phyloP scores from a whole-genome alignment of 2,113 vertebrate genomes.

The Cyphomyrus plagiostoma region DNA sequence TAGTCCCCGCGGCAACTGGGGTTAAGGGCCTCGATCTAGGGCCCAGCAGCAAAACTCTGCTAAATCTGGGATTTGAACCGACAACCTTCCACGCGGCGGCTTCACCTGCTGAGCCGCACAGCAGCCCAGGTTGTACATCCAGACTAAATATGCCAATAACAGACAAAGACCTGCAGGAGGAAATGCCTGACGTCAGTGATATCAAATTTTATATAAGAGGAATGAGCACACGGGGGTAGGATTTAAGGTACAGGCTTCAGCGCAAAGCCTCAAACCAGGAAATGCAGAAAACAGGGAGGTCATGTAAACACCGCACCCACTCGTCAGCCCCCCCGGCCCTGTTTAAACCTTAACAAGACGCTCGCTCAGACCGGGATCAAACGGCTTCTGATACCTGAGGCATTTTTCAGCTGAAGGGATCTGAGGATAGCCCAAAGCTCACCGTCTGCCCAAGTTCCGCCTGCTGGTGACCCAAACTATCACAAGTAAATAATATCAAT shows the following conservation, averaged over 20 bases:
- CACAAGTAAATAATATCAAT: neutral
- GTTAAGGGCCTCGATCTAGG: neutral
- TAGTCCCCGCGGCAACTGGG: neutral
- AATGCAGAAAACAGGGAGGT: neutral
- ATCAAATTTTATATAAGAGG: neutral
- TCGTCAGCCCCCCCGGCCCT: neutral
- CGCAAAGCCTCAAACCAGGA: neutral
- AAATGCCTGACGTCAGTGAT: neutral
- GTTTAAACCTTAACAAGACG: neutral
- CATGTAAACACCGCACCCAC: neutral
- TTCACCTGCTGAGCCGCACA: neutral
- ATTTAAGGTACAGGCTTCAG: neutral
- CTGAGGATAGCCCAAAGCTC: neutral
- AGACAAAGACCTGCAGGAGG: neutral
- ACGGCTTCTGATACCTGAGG: neutral
- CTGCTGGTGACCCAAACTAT: neutral
- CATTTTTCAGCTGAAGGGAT: neutral
- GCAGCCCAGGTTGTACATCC: neutral
- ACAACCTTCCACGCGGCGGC: neutral
- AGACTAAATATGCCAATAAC: neutral
- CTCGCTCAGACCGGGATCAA: neutral
- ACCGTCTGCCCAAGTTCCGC: neutral
- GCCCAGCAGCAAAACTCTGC: neutral
- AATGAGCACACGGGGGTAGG: neutral
- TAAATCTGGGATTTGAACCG: neutral